Conservation (phyloP, 2,113 vertebrate genomes). For the Toxotes jaculatrix region DNA sequence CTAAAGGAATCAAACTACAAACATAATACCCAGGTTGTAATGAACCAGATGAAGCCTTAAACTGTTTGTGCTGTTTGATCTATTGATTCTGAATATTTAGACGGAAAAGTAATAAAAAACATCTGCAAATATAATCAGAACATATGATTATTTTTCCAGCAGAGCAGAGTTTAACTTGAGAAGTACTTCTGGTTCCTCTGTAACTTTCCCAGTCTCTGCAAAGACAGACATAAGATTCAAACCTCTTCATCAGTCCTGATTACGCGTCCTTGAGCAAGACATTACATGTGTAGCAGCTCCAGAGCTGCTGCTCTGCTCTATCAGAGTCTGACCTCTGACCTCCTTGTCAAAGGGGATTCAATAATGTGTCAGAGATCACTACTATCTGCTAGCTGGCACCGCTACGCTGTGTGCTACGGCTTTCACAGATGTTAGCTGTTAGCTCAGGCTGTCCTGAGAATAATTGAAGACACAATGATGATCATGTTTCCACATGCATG, state of each 20-base stretch:
- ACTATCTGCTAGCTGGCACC: background rate
- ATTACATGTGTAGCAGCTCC: background rate
- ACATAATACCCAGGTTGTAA: too few species aligned
- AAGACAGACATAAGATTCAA: background rate
- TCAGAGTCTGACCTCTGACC: slow-evolving; percentile 7
- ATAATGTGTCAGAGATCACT: background rate
- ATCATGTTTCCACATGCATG: slow-evolving; percentile 32
- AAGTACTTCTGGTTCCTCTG: too few species aligned
- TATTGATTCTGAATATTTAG: background rate
- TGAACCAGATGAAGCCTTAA: background rate
- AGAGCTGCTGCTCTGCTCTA: too few species aligned
- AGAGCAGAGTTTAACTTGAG: background rate
- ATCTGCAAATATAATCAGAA: background rate
- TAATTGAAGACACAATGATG: slow-evolving; percentile 33
- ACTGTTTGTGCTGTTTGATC: background rate
- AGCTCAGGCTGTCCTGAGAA: background rate
- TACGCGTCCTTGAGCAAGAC: background rate
- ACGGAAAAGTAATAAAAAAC: background rate
- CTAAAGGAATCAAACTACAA: too few species aligned
- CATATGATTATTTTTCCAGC: background rate
- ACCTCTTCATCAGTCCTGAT: background rate
- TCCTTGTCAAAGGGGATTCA: background rate
- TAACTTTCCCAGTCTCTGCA: background rate
- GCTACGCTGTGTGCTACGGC: background rate
- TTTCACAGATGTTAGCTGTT: slow-evolving; percentile 49